Evolutionary conservation across 2,888 invertebrate genomes (phyloP).

Genomic region (Xanthorhoe spadicearia): DNA sequence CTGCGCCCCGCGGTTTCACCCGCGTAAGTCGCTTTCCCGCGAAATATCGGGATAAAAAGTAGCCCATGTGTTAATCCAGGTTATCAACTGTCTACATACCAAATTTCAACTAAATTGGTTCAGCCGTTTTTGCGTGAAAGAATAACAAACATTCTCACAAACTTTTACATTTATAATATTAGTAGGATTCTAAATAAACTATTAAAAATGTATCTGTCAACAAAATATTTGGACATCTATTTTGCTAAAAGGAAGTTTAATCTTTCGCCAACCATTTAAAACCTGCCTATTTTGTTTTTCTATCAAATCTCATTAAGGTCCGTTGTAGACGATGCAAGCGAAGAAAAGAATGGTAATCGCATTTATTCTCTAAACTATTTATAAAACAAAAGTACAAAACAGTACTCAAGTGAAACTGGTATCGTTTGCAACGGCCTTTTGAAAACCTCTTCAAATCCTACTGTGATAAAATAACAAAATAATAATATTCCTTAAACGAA

Average conservation of each 20-base stretch:
- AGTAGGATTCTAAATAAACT: too few species aligned
- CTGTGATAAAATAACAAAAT: constrained; percentile 71
- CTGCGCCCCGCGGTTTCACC: too few species aligned
- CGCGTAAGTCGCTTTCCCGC: too few species aligned
- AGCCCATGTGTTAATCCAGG: too few species aligned
- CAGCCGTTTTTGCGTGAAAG: too few species aligned
- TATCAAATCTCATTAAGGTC: constrained; percentile 13
- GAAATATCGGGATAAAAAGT: too few species aligned
- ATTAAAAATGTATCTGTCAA: too few species aligned
- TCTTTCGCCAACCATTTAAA: constrained; percentile 1
- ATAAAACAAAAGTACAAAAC: background rate
- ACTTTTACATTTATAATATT: too few species aligned
- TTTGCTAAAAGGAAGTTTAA: background rate
- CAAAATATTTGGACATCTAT: background rate
- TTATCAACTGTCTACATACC: too few species aligned
- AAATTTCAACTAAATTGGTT: too few species aligned
- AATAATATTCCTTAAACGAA: constrained; percentile 56
- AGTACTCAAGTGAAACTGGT: background rate
- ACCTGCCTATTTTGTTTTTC: background rate
- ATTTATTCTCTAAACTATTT: constrained; percentile 1
- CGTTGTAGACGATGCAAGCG: constrained; percentile 12
- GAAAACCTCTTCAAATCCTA: constrained; percentile 71
- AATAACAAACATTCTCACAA: too few species aligned
- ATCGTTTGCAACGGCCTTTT: constrained; percentile 11
- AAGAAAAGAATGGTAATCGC: background rate